phyloP scores from a whole-genome alignment of 2,888 invertebrate genomes.

The Chrysina gloriosa region DNA sequence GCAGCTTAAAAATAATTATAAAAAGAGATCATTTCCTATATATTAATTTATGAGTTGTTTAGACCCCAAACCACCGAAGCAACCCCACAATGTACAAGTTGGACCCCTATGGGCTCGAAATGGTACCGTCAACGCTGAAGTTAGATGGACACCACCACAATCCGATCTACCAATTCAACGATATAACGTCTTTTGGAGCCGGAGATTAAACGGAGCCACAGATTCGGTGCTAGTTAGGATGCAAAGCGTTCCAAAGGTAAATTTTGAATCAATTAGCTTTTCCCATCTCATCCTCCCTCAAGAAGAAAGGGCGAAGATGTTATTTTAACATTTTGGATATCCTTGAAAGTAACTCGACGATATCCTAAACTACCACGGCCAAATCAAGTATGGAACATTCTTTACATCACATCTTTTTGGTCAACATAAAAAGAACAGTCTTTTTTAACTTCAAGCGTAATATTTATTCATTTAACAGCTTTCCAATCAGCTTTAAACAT shows the following conservation, averaged over 20 bases:
- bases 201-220: slow-evolving; percentile 72
- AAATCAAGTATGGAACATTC: too few relatives aligned
- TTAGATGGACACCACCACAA: slow-evolving; percentile 77
- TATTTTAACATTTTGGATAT: too few relatives aligned
- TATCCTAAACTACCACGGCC: too few relatives aligned
- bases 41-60: slow-evolving; percentile 35
- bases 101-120: slow-evolving; percentile 64
- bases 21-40: too few relatives aligned
- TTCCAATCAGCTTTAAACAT: not conserved
- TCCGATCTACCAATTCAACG: slow-evolving; percentile 78
- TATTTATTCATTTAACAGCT: slow-evolving; percentile 9
- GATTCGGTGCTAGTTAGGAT: slow-evolving; percentile 75
- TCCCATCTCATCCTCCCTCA: too few relatives aligned
- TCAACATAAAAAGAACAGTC: not conserved
- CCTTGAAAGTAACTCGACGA: too few relatives aligned
- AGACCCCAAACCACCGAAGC: slow-evolving; percentile 73
- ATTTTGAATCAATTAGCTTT: not conserved
- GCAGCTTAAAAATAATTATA: too few relatives aligned
- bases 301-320: too few relatives aligned
- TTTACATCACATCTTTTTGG: too few relatives aligned
- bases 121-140: slow-evolving; percentile 68
- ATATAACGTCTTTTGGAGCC: slow-evolving; percentile 82
- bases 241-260: slow-evolving; percentile 73
- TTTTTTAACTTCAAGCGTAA: not conserved
- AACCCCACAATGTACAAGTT: slow-evolving; percentile 72